Percentiles rank a stretch among this genome's conserved stretches.
phyloP scores from a whole-genome alignment of 2,797 vertebrate species.

The Macroramphosus scolopax region DNA sequence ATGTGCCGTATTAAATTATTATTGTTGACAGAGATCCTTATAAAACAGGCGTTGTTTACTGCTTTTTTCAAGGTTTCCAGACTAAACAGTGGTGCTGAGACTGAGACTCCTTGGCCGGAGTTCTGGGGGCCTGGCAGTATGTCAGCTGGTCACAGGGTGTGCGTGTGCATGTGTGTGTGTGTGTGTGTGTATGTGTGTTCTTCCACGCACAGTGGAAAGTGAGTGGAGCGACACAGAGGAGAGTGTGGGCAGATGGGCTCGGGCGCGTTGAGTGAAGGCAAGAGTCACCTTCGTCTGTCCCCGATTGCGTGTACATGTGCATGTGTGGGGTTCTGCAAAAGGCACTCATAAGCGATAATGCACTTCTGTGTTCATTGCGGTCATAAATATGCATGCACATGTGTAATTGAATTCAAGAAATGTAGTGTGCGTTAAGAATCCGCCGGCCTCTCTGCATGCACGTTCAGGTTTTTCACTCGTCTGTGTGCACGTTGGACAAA shows the following conservation, averaged over 20 bases:
- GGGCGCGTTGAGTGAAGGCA: slow-evolving; percentile 66
- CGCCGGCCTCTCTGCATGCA: slow-evolving; percentile 1
- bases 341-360: slow-evolving; percentile 33
- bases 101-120: slow-evolving; percentile 47
- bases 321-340: slow-evolving; percentile 15
- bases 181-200: slow-evolving; percentile 30
- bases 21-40: no score
- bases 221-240: slow-evolving; percentile 43
- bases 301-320: slow-evolving; percentile 29
- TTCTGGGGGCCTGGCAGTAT: slow-evolving; percentile 51
- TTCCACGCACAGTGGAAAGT: slow-evolving; percentile 41
- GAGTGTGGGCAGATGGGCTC: slow-evolving; percentile 64
- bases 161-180: slow-evolving; percentile 27
- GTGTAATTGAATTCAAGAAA: slow-evolving; percentile 18
- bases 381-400: slow-evolving; percentile 13
- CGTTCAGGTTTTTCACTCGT: slow-evolving; percentile 20
- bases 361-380: slow-evolving; percentile 38
- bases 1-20: no score
- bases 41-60: slow-evolving; percentile 15
- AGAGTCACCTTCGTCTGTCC: slow-evolving; percentile 76
- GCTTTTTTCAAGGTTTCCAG: slow-evolving; percentile 39
- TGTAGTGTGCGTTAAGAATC: slow-evolving; percentile 7
- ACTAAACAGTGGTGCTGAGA: slow-evolving; percentile 53
- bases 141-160: slow-evolving; percentile 47
- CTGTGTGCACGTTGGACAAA: neutral